A percentile compares a stretch with the other conserved stretches of the same genome.
These are phyloP conservation scores for Papilio protenor DNA, from an alignment of 2,888 invertebrate species.

Conservation along the genomic window DNA sequence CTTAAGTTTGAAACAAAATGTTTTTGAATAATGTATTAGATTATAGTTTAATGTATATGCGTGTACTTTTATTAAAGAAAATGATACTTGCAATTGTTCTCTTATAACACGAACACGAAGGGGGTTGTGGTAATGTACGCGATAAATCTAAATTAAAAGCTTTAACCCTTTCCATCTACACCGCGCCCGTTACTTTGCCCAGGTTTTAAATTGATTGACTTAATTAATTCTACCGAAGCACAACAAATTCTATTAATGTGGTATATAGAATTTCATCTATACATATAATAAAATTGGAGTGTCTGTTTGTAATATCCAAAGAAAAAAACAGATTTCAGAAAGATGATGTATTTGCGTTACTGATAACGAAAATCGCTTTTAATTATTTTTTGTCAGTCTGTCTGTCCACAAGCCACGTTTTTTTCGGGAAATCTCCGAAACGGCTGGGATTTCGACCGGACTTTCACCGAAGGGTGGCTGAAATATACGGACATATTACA, in stretches of 20 bases:
- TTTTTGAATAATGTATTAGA: not conserved
- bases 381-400: too few species aligned
- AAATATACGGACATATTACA: too few species aligned
- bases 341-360: too few species aligned
- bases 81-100: slow-evolving; percentile 45
- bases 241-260: not conserved
- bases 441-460: too few species aligned
- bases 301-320: too few species aligned
- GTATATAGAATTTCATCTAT: not conserved
- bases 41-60: slow-evolving; percentile 19
- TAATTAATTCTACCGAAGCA: slow-evolving; percentile 44
- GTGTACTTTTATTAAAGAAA: slow-evolving; percentile 39
- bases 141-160: slow-evolving; percentile 76
- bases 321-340: not conserved
- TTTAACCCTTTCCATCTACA: slow-evolving; percentile 69
- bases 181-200: slow-evolving; percentile 53
- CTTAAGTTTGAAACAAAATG: not conserved
- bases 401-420: too few species aligned
- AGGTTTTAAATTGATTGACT: slow-evolving; percentile 47
- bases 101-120: slow-evolving; percentile 59
- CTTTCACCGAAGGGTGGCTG: too few species aligned
- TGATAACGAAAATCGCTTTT: not conserved
- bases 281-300: too few species aligned
- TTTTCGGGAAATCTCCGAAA: too few species aligned
- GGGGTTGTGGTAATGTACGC: slow-evolving; percentile 61